Evolutionary conservation across 2,888 invertebrate species (phyloP).

Genomic region (Tigriopus californicus): DNA sequence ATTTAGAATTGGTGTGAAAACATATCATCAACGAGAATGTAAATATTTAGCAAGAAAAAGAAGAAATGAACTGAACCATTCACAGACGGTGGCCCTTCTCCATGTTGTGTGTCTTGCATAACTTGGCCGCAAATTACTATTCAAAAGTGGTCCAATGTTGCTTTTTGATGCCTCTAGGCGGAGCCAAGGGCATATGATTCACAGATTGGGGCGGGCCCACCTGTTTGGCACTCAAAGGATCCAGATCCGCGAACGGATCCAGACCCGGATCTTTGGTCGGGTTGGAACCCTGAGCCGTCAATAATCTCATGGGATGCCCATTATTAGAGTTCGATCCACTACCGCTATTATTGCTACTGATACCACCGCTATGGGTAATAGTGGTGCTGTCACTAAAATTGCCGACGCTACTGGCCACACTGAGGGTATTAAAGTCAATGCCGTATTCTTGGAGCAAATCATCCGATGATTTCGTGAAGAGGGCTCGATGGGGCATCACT

Average conservation of each 20-base stretch:
- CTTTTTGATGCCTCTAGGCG: background rate
- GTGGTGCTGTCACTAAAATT: background rate
- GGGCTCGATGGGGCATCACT: background rate
- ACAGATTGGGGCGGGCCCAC: background rate
- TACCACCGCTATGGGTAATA: background rate
- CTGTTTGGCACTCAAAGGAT: background rate
- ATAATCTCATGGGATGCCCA: too few species aligned
- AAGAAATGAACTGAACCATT: background rate
- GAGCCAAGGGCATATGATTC: slow-evolving; percentile 3
- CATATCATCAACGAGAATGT: too few species aligned
- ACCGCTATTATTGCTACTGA: background rate
- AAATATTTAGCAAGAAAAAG: background rate
- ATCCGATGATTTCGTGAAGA: background rate
- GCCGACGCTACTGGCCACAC: background rate
- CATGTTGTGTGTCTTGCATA: too few species aligned
- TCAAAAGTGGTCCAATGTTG: slow-evolving; percentile 15
- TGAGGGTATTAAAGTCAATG: slow-evolving; percentile 4
- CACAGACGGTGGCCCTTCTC: too few species aligned
- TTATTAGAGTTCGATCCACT: background rate
- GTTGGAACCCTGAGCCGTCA: too few species aligned
- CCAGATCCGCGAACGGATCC: background rate
- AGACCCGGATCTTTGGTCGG: background rate
- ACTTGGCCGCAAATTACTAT: background rate
- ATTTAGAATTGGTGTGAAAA: too few species aligned
- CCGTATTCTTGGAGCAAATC: slow-evolving; percentile 12